Evolutionary conservation across 2,797 vertebrate species (phyloP).

Genomic region (Micromesistius poutassou): DNA sequence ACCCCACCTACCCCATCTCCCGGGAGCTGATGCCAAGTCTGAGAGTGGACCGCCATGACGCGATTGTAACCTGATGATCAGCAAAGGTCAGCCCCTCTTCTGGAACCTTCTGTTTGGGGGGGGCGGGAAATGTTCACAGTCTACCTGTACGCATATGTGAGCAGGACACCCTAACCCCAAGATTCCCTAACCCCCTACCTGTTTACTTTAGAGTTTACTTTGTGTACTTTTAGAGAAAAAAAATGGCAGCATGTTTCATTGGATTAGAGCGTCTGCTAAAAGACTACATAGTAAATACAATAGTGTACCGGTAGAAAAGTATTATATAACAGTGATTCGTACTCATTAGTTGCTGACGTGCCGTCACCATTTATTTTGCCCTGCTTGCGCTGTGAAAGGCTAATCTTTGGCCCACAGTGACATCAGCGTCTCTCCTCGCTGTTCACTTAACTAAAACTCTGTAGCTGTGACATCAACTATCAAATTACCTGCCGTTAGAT

Average conservation of each 20-base stretch:
- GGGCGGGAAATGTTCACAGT: background rate
- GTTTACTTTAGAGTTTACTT: too few relatives aligned
- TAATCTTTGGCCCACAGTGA: background rate
- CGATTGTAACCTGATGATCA: constrained; percentile 72
- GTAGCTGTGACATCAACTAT: background rate
- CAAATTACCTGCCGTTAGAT: background rate
- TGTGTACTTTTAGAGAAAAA: too few relatives aligned
- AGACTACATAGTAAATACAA: background rate
- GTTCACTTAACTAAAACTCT: background rate
- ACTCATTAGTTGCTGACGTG: too few relatives aligned
- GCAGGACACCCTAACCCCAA: too few relatives aligned
- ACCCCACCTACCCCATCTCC: constrained; percentile 15
- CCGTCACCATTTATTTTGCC: too few relatives aligned
- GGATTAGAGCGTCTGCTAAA: background rate
- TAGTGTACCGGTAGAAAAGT: background rate
- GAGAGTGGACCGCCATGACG: constrained; percentile 58
- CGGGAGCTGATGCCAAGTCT: constrained; percentile 59
- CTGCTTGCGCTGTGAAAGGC: background rate
- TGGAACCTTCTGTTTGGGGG: background rate
- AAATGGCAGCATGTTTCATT: background rate
- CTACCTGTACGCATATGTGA: background rate
- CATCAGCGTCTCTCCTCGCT: too few relatives aligned
- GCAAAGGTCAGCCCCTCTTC: constrained; percentile 57
- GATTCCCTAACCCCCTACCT: too few relatives aligned
- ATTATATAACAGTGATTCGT: background rate